Evolutionary conservation across 2,888 invertebrate species (phyloP), one percentile per base, ranked within the genome.

Genomic region (Meloe dianella): DNA sequence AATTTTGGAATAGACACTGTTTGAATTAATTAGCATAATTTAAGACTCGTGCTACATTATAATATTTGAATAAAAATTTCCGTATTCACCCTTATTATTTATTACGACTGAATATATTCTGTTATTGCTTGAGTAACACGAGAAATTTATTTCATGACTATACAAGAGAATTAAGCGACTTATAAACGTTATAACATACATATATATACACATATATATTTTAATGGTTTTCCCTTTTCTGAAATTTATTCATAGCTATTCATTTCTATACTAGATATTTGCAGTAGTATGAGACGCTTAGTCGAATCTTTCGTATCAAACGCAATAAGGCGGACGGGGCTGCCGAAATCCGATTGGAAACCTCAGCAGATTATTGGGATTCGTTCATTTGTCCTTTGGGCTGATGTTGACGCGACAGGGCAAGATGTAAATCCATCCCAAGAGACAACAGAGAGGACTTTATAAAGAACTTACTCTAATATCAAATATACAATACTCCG

Each of bases 351-450:
- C 78, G 77, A 79, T 80, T 78, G 79, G 77, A 79, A 79, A 80
- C 79, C 79, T 79, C 79, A 77, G 78, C 79, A 79, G 80, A 80
- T 80, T 80, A 80, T 79, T 78, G 77, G 78, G 78, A 80, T 80
- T 78, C 79, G 77, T 74, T 75, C 74, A 75, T 73, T 73, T 72
- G 76, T 75, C 75, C 74, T 74, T 69, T 74, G 76, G 76, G 74
- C 74, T 75, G 72, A 68, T 69, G 73, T 66, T 73, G 68, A 57
- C 62, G 68, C 71, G 73, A 73, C 73, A 73, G 75, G 73, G 76
- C 73, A 71, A 76, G 70, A 72, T 68, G 75, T 71, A 78, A 79
- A 79, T 78, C 77, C 75, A 71, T 73, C 77, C 75, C 78, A 59
- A 60, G 77, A 75, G 79, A 77, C 71, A 65, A 60, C 54, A 62